Conservation (phyloP, 2,797 vertebrate genomes). For the Peromyscus nudipes region DNA sequence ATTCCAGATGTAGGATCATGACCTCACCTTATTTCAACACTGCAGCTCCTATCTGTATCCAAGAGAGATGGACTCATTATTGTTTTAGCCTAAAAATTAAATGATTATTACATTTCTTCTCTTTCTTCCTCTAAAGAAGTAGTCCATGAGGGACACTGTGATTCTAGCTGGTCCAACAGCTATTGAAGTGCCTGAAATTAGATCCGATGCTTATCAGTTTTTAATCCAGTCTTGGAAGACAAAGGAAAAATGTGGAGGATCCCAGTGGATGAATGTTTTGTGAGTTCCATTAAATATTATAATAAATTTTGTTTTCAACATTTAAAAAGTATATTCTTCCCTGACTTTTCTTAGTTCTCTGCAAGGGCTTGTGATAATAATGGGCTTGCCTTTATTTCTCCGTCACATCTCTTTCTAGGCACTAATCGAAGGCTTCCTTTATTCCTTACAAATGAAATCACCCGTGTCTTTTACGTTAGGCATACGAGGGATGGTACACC, state of each 20-base stretch:
- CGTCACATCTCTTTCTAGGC: neutral
- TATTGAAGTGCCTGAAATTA: neutral
- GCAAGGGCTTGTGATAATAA: neutral
- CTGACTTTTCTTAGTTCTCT: neutral
- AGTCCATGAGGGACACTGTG: neutral
- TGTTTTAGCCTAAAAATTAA: neutral
- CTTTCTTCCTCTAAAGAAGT: neutral
- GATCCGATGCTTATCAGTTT: neutral
- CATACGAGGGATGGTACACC: too few species aligned
- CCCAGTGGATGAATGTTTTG: neutral
- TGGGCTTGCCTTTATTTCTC: neutral
- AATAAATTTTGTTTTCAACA: neutral
- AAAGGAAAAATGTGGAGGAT: neutral
- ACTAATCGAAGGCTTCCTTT: neutral
- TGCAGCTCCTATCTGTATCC: neutral
- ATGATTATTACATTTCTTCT: neutral
- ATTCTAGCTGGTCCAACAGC: neutral
- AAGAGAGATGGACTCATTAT: neutral
- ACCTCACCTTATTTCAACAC: neutral
- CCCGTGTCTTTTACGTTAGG: neutral
- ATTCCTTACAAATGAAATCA: neutral
- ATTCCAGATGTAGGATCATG: neutral
- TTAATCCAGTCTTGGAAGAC: neutral
- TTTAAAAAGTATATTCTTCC: neutral
- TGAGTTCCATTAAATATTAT: neutral